Evolutionary conservation across 2,113 vertebrate species (phyloP).

Genomic region (Ctenodactylus gundi): DNA sequence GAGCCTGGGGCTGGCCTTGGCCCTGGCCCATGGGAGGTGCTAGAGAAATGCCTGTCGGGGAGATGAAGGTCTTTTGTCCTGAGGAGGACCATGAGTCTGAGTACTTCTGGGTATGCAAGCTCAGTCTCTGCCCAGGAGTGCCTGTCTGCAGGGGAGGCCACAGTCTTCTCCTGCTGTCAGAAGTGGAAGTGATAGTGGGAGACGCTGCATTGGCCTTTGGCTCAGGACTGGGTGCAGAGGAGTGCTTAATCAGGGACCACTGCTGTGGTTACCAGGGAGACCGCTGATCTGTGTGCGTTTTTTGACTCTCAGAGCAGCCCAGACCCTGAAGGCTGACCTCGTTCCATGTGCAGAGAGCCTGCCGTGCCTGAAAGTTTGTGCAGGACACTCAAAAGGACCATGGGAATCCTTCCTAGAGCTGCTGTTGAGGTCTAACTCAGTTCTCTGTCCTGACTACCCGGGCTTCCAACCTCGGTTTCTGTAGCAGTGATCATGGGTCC

Average conservation of each 20-base stretch:
- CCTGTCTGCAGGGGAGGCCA: not conserved
- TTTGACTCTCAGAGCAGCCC: not conserved
- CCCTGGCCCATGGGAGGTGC: rapidly evolving
- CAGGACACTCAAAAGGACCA: not conserved
- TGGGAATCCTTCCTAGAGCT: not conserved
- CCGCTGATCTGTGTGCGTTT: not conserved
- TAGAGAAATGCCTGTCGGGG: not conserved
- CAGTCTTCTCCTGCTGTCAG: not conserved
- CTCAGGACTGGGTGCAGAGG: not conserved
- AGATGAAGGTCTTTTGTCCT: too few relatives aligned
- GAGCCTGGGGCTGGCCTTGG: not conserved
- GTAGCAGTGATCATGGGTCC: not conserved
- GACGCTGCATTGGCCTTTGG: not conserved
- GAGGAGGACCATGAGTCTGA: too few relatives aligned
- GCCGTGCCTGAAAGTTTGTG: not conserved
- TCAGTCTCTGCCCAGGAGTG: not conserved
- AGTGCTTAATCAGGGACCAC: not conserved
- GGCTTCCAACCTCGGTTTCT: not conserved
- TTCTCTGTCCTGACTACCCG: not conserved
- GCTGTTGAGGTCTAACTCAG: not conserved
- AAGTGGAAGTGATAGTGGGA: not conserved
- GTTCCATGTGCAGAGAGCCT: not conserved
- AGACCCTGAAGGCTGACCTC: not conserved
- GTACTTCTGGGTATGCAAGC: rapidly evolving
- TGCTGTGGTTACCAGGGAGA: not conserved